phyloP scores from a whole-genome alignment of 2,888 invertebrate species.

The Tupiocoris notatus region DNA sequence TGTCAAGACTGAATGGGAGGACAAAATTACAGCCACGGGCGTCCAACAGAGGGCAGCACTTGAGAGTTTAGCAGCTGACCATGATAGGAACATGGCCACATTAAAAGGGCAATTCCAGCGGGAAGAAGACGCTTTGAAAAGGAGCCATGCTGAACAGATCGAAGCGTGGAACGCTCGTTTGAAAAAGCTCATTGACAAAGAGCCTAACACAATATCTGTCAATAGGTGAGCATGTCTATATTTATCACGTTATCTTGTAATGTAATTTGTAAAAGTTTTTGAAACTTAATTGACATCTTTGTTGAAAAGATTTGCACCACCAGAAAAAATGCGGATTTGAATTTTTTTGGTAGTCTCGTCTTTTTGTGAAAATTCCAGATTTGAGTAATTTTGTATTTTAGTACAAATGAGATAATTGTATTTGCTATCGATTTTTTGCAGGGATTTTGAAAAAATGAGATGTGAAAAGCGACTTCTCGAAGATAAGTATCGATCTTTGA shows the following conservation, averaged over 20 bases:
- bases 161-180: slow-evolving; percentile 58
- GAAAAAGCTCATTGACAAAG: slow-evolving; percentile 52
- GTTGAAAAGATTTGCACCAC: no score
- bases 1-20: slow-evolving; percentile 45
- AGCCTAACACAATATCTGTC: slow-evolving; percentile 53
- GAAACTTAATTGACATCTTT: no score
- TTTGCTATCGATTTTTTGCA: slow-evolving; percentile 41
- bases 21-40: slow-evolving; percentile 42
- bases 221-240: slow-evolving; percentile 42
- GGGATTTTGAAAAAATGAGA: slow-evolving; percentile 64
- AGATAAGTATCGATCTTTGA: slow-evolving; percentile 76
- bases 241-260: no score
- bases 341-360: no score
- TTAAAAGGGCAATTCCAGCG: slow-evolving; percentile 51
- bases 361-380: no score
- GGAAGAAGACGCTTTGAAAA: slow-evolving; percentile 54
- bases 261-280: no score
- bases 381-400: no score
- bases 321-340: no score
- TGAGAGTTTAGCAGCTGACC: slow-evolving; percentile 56
- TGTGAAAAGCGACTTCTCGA: slow-evolving; percentile 70
- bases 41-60: slow-evolving; percentile 51
- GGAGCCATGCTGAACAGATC: slow-evolving; percentile 60
- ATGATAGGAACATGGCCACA: slow-evolving; percentile 59
- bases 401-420: no score